Conservation (phyloP, 2,113 vertebrate genomes). For the Dasyprocta punctata region DNA sequence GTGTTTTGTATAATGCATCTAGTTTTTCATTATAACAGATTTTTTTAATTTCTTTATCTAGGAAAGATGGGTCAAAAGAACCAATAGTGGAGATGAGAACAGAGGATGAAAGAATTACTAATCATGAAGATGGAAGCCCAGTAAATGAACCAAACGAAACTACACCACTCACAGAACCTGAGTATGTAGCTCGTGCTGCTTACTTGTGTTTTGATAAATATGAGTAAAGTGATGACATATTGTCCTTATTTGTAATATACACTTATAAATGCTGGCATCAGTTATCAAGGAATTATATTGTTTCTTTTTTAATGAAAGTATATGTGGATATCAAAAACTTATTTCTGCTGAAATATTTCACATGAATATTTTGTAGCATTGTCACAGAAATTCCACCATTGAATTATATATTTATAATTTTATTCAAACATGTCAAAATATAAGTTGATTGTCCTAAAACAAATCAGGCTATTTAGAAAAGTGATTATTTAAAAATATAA, state of each 20-base stretch:
- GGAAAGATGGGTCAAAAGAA: constrained; percentile 95
- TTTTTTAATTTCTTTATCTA: constrained; percentile 80
- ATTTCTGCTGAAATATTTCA: background rate
- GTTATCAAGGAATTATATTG: background rate
- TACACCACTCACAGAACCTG: constrained; percentile 93
- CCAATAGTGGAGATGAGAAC: constrained; percentile 94
- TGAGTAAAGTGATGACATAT: background rate
- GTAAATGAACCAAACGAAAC: constrained; percentile 95
- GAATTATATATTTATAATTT: background rate
- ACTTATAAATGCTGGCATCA: constrained; percentile 39
- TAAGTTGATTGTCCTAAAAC: background rate
- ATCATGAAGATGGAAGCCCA: constrained; percentile 91
- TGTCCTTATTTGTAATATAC: constrained; percentile 75
- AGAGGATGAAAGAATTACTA: constrained; percentile 93
- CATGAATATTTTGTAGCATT: background rate
- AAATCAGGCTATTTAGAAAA: background rate
- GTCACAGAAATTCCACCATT: background rate
- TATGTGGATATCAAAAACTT: background rate
- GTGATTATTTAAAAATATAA: background rate
- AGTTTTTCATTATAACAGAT: background rate
- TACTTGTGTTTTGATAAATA: background rate
- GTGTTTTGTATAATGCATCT: background rate
- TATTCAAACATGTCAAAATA: background rate
- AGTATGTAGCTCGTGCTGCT: constrained; percentile 85
- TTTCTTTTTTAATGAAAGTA: background rate